Percentiles rank a stretch among this genome's conserved stretches.
Conservation (phyloP, 2,888 invertebrate genomes). For the Frankliniella fusca region DNA sequence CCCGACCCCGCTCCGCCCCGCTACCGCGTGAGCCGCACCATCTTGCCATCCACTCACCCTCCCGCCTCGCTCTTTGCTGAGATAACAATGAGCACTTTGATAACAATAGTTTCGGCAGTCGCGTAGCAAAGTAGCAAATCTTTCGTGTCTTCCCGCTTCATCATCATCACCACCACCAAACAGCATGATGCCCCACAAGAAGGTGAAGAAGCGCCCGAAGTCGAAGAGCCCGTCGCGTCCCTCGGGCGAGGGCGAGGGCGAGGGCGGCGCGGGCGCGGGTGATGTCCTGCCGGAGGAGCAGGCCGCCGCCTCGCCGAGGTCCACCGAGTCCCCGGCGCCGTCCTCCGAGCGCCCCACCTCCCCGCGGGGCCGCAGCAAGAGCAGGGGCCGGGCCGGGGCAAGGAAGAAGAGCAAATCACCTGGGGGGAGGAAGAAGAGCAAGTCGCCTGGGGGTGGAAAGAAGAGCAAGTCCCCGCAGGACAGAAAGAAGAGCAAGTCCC, state of each 20-base stretch:
- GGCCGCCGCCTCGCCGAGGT: background rate
- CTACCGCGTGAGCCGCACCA: too few relatives aligned
- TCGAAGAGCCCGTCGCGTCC: background rate
- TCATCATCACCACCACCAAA: background rate
- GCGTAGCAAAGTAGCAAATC: conserved; percentile 17
- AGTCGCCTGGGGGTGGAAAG: background rate
- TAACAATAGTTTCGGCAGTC: background rate
- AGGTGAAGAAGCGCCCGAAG: background rate
- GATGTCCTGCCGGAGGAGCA: background rate
- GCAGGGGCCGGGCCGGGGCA: background rate
- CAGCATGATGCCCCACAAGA: conserved; percentile 11
- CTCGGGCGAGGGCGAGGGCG: background rate
- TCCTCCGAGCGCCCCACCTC: background rate
- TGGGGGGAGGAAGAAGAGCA: background rate
- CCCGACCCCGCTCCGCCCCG: too few relatives aligned
- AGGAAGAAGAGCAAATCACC: background rate
- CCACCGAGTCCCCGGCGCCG: background rate
- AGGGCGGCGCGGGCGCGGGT: background rate
- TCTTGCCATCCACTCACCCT: too few relatives aligned
- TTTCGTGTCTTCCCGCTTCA: background rate
- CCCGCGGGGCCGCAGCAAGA: background rate
- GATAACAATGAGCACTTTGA: background rate
- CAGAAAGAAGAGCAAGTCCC: background rate
- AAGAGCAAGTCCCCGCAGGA: background rate
- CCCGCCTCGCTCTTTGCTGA: too few relatives aligned